These are phyloP conservation scores for Pyrocephalus nanus DNA, from an alignment of 2,797 vertebrate genomes.

Conservation along the genomic window DNA sequence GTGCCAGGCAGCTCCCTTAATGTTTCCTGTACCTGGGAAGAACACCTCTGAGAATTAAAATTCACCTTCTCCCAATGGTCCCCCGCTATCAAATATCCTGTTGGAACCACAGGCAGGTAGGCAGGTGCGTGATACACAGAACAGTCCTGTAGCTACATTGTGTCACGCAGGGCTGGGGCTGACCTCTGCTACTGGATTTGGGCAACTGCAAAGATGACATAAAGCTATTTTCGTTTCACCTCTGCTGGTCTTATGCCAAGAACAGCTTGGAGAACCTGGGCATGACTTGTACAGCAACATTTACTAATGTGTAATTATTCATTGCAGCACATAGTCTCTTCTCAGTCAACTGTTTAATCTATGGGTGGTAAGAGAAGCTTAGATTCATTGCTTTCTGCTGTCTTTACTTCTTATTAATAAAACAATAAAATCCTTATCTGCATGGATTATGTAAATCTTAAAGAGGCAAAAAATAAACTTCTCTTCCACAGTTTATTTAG, in stretches of 20 bases:
- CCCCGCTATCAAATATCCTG: neutral
- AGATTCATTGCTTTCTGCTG: neutral
- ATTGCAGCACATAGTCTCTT: neutral
- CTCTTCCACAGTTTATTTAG: neutral
- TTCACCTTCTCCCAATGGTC: neutral
- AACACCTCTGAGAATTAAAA: neutral
- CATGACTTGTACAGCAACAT: neutral
- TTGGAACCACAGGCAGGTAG: neutral
- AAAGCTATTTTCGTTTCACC: slow-evolving; percentile 19
- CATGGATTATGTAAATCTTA: neutral
- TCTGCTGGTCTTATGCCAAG: slow-evolving; percentile 17
- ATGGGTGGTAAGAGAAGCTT: neutral
- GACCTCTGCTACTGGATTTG: neutral
- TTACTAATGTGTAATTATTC: neutral
- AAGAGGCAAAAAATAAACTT: neutral
- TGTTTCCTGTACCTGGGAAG: neutral
- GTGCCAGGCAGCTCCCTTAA: neutral
- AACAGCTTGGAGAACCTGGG: neutral
- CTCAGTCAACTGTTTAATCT: neutral
- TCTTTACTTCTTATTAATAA: neutral
- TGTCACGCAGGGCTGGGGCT: neutral
- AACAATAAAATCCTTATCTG: neutral
- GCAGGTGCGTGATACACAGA: neutral
- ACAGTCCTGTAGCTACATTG: neutral
- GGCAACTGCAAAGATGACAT: neutral